Percentiles rank a stretch among this genome's conserved stretches.
Evolutionary conservation across 1,140 invertebrate species (phyloP).

Genomic region (Tetragnatha versicolor): DNA sequence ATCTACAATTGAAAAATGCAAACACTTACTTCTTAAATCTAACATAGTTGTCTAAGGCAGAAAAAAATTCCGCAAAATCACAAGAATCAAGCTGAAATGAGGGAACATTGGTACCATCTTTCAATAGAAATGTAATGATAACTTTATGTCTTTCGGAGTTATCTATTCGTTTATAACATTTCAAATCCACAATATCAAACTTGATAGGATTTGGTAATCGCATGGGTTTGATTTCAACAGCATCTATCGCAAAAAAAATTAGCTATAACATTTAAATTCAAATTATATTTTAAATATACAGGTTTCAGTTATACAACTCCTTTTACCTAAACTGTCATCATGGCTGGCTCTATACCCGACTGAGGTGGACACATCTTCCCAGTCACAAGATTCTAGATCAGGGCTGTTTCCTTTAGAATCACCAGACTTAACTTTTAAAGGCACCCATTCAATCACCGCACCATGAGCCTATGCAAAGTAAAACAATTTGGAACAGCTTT

Average conservation of each 20-base stretch:
- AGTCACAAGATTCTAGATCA: conserved; percentile 35
- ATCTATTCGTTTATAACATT: conserved; percentile 64
- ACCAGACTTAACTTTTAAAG: conserved; percentile 17
- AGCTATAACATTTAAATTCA: background rate
- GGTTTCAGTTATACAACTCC: background rate
- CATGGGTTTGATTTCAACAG: conserved; percentile 39
- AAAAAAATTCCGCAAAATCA: conserved; percentile 80
- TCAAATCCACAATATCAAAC: conserved; percentile 66
- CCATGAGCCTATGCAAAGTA: conserved; percentile 42
- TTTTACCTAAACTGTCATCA: conserved; percentile 26
- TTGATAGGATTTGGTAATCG: conserved; percentile 58
- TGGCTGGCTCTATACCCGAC: conserved; percentile 43
- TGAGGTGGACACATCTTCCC: conserved; percentile 42
- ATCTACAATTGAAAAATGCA: background rate
- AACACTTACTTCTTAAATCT: conserved; percentile 64
- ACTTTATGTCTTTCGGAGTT: conserved; percentile 62
- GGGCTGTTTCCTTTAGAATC: conserved; percentile 18
- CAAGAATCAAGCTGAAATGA: conserved; percentile 86
- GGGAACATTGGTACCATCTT: conserved; percentile 77
- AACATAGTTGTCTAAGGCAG: conserved; percentile 66
- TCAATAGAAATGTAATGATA: conserved; percentile 65
- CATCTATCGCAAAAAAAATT: conserved; percentile 27
- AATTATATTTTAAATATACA: background rate
- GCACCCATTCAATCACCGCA: conserved; percentile 39
- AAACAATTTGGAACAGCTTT: too few relatives aligned